These are phyloP conservation scores for Macrosteles quadrilineatus DNA, from an alignment of 1,140 invertebrate genomes.

Conservation along the genomic window DNA sequence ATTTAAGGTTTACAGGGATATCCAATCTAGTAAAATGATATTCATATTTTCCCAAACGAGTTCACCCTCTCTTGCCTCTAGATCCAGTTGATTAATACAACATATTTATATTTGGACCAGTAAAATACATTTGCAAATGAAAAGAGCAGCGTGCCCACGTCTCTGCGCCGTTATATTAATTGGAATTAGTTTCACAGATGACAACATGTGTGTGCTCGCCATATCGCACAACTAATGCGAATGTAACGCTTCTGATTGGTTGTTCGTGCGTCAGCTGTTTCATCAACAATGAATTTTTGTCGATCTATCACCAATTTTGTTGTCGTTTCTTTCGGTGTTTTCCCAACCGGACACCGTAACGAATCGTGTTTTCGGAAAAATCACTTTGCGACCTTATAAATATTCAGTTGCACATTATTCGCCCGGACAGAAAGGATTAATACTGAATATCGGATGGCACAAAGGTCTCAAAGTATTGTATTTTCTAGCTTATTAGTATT, in stretches of 20 bases:
- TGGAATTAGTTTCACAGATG: constrained; percentile 18
- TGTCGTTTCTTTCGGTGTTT: neutral
- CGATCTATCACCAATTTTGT: neutral
- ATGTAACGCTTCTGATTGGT: constrained; percentile 19
- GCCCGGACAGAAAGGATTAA: no score
- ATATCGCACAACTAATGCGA: constrained; percentile 13
- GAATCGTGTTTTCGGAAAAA: no score
- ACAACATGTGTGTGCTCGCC: neutral
- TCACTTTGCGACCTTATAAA: no score
- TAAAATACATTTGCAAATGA: constrained; percentile 10
- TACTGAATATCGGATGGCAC: no score
- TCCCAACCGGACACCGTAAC: no score
- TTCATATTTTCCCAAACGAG: neutral
- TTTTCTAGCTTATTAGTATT: no score
- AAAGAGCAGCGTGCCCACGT: neutral
- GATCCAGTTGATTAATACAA: neutral
- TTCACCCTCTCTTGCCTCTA: neutral
- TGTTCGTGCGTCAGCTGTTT: constrained; percentile 22
- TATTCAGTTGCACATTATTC: no score
- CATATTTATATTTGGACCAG: constrained; percentile 8
- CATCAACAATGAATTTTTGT: constrained; percentile 4
- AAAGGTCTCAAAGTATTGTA: no score
- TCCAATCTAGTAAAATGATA: neutral
- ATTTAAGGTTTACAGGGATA: neutral
- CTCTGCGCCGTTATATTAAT: constrained; percentile 9